Base-by-base conservation (phyloP, 2,113 vertebrate species). In the Actenoides hombroni region DNA sequence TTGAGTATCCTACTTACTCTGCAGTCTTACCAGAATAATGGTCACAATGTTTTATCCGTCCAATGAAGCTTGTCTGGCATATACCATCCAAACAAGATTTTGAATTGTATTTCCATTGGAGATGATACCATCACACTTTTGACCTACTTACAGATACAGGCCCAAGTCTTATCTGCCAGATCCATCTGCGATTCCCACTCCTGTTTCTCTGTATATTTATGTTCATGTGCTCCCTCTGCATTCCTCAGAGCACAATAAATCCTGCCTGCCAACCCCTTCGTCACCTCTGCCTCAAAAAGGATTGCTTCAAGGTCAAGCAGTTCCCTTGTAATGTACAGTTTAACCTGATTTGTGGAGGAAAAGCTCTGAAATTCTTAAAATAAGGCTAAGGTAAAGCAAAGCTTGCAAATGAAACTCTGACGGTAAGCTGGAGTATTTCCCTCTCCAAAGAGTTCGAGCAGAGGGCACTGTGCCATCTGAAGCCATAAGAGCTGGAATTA, bases 261-360 rank as follows among this genome's bases (percentile, higher is more conserved):
- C 94, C 95, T 70, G 25, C 81, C 96, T 94, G 77, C 96, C 96
- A 98, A 96, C 88, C 91, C 70, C 73, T 96, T 94, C 65, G 82
- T 97, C 96, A 97, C 96, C 92, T 96, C 93, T 97, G 83, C 94
- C 93, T 98, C 90, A 79, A 93, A 97, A 98, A 86, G 59, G 90
- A 97, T 97, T 96, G 95, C 96, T 96, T 95, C 93, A 97, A 98
- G 97, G 97, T 98, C 97, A 98, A 96, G 83, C 64, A 94, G 90
- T 86, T 97, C 89, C 95, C 94, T 98, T 96, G 93, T 95, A 97
- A 96, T 74, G 82, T 95, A 95, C 95, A 96, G 81, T 95, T 98
- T 98, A 98, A 98, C 95, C 97, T 98, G 97, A 98, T 98, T 98
- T 98, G 97, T 97, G 90, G 95, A 96, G 95, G 94, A 97, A 54